Percentiles rank a stretch among this genome's conserved stretches.
phyloP scores from a whole-genome alignment of 2,113 vertebrate genomes.

The Erythrolamprus reginae region DNA sequence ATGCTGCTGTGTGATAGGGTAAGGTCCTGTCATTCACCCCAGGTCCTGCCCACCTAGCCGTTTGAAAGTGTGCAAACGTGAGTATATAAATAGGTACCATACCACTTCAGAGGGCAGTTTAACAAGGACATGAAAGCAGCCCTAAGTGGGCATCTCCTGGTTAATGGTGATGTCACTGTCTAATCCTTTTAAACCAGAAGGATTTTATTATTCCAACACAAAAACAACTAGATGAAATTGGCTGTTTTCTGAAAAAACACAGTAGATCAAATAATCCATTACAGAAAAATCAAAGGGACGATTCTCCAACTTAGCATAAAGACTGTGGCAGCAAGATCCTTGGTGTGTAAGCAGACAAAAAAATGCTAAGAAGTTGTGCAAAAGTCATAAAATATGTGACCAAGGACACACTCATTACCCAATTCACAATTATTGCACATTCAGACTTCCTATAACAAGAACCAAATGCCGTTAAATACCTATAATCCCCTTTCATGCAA shows the following conservation, averaged over 20 bases:
- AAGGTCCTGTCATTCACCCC: neutral
- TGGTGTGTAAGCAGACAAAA: neutral
- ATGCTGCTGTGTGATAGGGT: neutral
- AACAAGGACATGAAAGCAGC: neutral
- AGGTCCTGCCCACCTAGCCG: neutral
- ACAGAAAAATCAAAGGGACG: neutral
- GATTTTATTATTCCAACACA: neutral
- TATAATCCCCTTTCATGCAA: neutral
- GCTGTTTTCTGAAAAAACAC: neutral
- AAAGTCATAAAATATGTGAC: neutral
- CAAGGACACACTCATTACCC: neutral
- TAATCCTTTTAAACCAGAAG: neutral
- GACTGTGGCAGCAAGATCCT: neutral
- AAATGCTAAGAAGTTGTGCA: neutral
- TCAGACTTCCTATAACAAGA: neutral
- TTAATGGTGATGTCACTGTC: neutral
- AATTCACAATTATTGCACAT: neutral
- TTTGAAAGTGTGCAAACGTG: neutral
- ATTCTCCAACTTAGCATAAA: neutral
- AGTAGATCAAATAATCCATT: neutral
- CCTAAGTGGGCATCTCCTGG: neutral
- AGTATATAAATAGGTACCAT: neutral
- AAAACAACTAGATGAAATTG: neutral
- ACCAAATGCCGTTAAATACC: neutral
- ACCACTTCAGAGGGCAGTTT: neutral